A percentile compares a stretch with the other conserved stretches of the same genome.
Conservation (phyloP, 1,140 invertebrate species). For the Paramacrobiotus metropolitanus region DNA sequence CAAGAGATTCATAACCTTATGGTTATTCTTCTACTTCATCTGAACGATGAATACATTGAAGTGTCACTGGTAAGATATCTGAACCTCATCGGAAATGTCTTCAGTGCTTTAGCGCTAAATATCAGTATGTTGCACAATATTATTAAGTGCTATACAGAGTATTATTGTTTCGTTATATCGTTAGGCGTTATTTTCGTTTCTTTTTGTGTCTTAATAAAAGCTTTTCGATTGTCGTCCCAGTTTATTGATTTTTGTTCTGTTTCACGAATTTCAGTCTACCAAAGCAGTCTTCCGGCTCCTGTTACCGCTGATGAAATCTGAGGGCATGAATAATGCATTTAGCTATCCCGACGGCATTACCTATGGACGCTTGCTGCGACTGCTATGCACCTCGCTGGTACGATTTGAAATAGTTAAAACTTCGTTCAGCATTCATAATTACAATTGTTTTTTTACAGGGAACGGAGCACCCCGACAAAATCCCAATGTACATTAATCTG, state of each 20-base stretch:
- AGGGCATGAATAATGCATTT: neutral
- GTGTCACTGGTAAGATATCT: neutral
- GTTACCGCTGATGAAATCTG: neutral
- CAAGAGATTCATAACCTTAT: neutral
- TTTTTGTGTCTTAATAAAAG: too few species aligned
- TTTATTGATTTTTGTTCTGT: too few species aligned
- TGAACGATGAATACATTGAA: neutral
- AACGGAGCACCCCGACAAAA: neutral
- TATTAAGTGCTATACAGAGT: too few species aligned
- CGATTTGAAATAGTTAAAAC: too few species aligned
- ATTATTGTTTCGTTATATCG: too few species aligned
- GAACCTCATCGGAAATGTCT: too few species aligned
- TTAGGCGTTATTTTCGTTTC: neutral
- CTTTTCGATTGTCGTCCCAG: too few species aligned
- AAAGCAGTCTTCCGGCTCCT: neutral
- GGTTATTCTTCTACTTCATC: neutral
- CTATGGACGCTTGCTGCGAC: neutral
- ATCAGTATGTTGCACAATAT: too few species aligned
- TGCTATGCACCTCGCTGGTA: neutral
- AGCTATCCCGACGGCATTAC: neutral
- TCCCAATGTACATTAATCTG: neutral
- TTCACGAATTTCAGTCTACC: neutral
- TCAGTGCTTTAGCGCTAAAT: too few species aligned
- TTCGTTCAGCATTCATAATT: too few species aligned
- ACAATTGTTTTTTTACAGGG: too few species aligned